Percentiles rank a stretch among this genome's conserved stretches.
Conservation (phyloP, 2,888 invertebrate genomes). For the Napeogenes sylphis region DNA sequence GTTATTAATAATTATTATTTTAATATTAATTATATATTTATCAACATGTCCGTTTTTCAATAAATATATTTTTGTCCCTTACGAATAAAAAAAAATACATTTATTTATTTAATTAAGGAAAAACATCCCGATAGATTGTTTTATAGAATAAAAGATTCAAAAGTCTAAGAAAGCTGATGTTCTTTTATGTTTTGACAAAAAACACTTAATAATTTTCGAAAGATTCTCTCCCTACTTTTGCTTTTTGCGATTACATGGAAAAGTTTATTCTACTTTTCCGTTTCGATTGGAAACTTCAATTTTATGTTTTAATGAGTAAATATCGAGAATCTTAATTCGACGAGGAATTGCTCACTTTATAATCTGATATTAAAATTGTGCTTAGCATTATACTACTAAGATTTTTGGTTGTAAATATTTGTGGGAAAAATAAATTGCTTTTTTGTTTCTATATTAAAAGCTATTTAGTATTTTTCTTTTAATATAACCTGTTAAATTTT, state of each 20-base stretch:
- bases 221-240: conserved; percentile 34
- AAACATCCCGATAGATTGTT: too few species aligned
- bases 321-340: conserved; percentile 57
- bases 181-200: conserved; percentile 7
- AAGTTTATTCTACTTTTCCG: conserved; percentile 54
- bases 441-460: neutral
- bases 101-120: too few species aligned
- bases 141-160: too few species aligned
- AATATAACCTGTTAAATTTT: neutral
- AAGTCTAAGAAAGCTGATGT: neutral
- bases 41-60: too few species aligned
- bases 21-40: too few species aligned
- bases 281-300: conserved; percentile 55
- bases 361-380: conserved; percentile 33
- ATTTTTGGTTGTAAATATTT: conserved; percentile 8
- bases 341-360: conserved; percentile 56
- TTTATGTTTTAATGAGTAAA: conserved; percentile 73
- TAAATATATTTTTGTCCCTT: too few species aligned
- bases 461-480: too few species aligned
- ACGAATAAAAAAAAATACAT: too few species aligned
- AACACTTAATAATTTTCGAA: conserved; percentile 18
- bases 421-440: neutral
- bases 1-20: too few species aligned
- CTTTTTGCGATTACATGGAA: conserved; percentile 42
- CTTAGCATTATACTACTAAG: conserved; percentile 10